These are phyloP conservation scores for Zaprionus taronus DNA, from an alignment of 1,140 invertebrate genomes.

Conservation along the genomic window DNA sequence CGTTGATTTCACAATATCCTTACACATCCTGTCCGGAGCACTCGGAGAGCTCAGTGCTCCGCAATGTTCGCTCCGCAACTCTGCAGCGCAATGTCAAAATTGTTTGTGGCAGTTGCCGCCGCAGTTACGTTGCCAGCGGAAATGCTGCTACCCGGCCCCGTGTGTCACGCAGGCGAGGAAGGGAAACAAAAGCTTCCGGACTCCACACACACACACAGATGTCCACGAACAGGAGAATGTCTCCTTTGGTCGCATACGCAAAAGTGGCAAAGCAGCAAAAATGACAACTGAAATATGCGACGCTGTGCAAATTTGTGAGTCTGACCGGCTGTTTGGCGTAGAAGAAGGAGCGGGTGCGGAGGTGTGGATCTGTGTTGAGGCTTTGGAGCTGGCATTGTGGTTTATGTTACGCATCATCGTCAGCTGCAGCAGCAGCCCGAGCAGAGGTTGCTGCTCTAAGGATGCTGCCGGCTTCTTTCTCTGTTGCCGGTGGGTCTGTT, in stretches of 20 bases:
- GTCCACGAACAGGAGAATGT: not conserved
- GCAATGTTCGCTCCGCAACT: constrained; percentile 32
- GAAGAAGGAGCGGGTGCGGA: not conserved
- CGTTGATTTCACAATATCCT: constrained; percentile 80
- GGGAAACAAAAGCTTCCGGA: constrained; percentile 20
- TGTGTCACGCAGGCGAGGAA: not conserved
- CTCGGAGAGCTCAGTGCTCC: constrained; percentile 14
- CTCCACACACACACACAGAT: constrained; percentile 14
- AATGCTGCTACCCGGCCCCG: constrained; percentile 49
- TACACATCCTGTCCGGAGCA: constrained; percentile 69
- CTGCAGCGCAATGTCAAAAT: constrained; percentile 73
- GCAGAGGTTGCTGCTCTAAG: constrained; percentile 17
- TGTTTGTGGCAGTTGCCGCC: constrained; percentile 78
- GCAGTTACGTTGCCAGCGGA: constrained; percentile 72
- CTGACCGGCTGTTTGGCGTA: constrained; percentile 6
- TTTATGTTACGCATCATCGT: constrained; percentile 53
- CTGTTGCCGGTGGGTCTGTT: constrained; percentile 9
- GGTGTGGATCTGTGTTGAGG: constrained; percentile 32
- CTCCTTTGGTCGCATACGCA: constrained; percentile 49
- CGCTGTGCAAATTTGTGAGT: constrained; percentile 58
- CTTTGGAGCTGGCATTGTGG: constrained; percentile 59
- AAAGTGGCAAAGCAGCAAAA: constrained; percentile 76
- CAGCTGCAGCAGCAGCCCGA: not conserved
- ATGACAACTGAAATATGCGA: constrained; percentile 77
- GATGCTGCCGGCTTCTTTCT: constrained; percentile 11